These are phyloP conservation scores for Diceros bicornis DNA, from an alignment of 2,797 vertebrate genomes.

Conservation along the genomic window DNA sequence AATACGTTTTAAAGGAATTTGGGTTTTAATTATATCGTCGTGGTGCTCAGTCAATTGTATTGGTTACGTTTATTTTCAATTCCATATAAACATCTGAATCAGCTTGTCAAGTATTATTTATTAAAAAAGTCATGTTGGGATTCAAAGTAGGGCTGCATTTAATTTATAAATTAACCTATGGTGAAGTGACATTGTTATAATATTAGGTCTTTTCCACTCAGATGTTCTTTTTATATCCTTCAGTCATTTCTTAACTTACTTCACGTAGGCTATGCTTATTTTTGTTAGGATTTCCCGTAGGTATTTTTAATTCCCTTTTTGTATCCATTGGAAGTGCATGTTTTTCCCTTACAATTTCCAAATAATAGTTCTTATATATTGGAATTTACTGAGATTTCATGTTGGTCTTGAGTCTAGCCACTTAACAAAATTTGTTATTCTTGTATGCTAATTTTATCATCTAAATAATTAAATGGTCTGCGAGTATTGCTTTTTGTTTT, in stretches of 20 bases:
- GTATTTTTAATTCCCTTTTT: constrained; percentile 58
- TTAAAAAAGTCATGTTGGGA: not conserved
- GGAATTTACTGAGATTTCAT: not conserved
- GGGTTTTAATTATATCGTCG: not conserved
- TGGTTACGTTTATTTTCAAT: constrained; percentile 10
- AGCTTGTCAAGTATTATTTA: not conserved
- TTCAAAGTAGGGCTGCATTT: not conserved
- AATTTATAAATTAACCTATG: not conserved
- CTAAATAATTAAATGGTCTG: not conserved
- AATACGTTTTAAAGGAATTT: not conserved
- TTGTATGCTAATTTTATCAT: not conserved
- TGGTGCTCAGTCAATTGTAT: not conserved
- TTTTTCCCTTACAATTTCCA: not conserved
- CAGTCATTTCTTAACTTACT: not conserved
- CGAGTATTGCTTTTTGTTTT: not conserved
- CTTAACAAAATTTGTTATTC: not conserved
- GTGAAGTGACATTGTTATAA: not conserved
- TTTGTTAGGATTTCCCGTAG: not conserved
- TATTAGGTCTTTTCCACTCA: not conserved
- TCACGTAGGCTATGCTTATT: not conserved
- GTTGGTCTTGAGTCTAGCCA: not conserved
- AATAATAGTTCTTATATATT: not conserved
- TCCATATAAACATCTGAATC: not conserved
- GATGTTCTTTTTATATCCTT: not conserved
- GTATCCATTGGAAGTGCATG: not conserved